Percentiles rank a stretch among this genome's conserved stretches.
These are phyloP conservation scores for Somateria mollissima DNA, from an alignment of 2,797 vertebrate species.

Conservation along the genomic window DNA sequence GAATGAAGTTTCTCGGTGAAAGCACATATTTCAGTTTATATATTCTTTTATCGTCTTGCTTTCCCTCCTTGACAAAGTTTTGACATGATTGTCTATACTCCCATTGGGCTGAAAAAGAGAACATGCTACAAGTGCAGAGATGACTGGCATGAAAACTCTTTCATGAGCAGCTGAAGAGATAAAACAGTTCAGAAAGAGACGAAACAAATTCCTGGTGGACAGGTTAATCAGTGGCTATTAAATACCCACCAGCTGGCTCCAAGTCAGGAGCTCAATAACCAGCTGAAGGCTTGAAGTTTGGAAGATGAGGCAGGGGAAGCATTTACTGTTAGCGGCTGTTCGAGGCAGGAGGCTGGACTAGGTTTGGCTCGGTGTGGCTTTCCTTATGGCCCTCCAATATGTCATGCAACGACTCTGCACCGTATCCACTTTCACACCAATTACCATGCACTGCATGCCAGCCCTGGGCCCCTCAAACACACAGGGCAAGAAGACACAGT, in stretches of 20 bases:
- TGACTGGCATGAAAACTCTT: background rate
- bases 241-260: background rate
- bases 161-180: background rate
- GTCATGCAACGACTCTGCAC: background rate
- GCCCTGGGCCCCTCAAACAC: background rate
- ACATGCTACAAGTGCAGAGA: background rate
- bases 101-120: background rate
- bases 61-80: conserved; percentile 1
- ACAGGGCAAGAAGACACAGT: background rate
- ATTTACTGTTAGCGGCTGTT: rapidly evolving
- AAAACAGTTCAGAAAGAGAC: conserved; percentile 2
- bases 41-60: background rate
- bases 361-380: background rate
- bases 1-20: conserved; percentile 13
- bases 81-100: background rate
- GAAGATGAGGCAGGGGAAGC: background rate
- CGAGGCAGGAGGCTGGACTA: background rate
- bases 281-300: background rate
- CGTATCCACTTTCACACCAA: background rate
- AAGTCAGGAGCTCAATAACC: background rate
- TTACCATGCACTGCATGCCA: background rate
- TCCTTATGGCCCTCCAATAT: background rate
- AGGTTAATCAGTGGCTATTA: background rate
- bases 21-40: background rate
- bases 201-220: background rate